These are phyloP conservation scores for Paralichthys olivaceus DNA, from an alignment of 2,113 vertebrate genomes.

Conservation along the genomic window DNA sequence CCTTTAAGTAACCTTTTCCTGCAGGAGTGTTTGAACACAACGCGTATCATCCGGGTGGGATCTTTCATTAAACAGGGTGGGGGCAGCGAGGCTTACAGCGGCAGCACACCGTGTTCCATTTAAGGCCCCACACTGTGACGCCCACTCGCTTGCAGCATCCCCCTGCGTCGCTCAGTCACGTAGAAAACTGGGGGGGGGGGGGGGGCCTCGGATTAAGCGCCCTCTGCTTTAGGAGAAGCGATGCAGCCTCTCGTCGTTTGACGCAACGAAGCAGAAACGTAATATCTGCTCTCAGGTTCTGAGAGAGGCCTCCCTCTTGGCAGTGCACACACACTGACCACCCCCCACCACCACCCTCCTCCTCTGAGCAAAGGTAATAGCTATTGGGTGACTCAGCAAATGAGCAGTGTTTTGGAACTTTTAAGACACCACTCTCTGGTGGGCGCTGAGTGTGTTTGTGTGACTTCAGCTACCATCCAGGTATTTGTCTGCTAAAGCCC, in stretches of 20 bases:
- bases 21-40: too few species aligned
- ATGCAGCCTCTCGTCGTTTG: neutral
- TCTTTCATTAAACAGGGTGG: too few species aligned
- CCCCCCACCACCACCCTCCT: neutral
- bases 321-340: neutral
- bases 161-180: too few species aligned
- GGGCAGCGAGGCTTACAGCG: slow-evolving; percentile 11
- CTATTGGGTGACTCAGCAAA: slow-evolving; percentile 65
- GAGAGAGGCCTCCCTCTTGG: slow-evolving; percentile 24
- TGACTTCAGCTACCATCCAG: slow-evolving; percentile 20
- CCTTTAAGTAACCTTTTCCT: too few species aligned
- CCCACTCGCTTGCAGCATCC: neutral
- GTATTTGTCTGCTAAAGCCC: slow-evolving; percentile 32
- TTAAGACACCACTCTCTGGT: slow-evolving; percentile 26
- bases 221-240: too few species aligned
- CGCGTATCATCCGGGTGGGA: too few species aligned
- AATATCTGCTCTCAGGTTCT: slow-evolving; percentile 44
- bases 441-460: slow-evolving; percentile 17
- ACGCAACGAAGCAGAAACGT: slow-evolving; percentile 26
- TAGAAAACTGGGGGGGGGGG: too few species aligned
- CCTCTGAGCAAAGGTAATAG: slow-evolving; percentile 35
- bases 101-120: slow-evolving; percentile 47
- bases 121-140: neutral
- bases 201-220: too few species aligned
- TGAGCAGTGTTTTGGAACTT: slow-evolving; percentile 39